phyloP scores from a whole-genome alignment of 2,797 vertebrate species.

The Acrossocheilus fasciatus region DNA sequence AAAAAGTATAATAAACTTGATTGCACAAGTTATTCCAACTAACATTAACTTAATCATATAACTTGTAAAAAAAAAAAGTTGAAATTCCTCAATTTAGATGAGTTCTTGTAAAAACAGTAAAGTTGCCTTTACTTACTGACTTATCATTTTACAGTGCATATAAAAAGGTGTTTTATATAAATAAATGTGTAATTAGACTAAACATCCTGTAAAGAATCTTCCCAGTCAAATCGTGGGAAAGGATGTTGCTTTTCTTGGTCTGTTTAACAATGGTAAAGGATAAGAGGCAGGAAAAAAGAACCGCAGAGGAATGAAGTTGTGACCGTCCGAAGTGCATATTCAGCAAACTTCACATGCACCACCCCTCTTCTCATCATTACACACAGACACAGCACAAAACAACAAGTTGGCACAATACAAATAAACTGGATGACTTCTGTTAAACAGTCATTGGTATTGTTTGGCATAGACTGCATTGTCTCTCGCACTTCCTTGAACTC shows the following conservation, averaged over 20 bases:
- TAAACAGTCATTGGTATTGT: neutral
- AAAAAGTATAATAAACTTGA: neutral
- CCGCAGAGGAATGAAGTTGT: constrained; percentile 46
- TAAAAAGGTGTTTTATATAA: neutral
- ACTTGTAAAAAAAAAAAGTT: neutral
- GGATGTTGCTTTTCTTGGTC: constrained; percentile 53
- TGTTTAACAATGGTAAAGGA: constrained; percentile 46
- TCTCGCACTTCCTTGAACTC: constrained; percentile 9
- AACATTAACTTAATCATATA: neutral
- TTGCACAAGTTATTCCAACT: neutral
- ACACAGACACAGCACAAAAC: constrained; percentile 36
- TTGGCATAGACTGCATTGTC: neutral
- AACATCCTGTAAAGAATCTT: constrained; percentile 39
- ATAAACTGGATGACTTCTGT: neutral
- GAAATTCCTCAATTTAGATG: neutral
- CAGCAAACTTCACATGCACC: constrained; percentile 69
- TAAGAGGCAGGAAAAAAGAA: constrained; percentile 38
- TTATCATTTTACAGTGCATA: neutral
- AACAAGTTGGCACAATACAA: constrained; percentile 9
- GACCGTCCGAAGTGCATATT: constrained; percentile 68
- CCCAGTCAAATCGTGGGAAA: constrained; percentile 52
- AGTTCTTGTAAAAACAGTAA: neutral
- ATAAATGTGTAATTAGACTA: neutral
- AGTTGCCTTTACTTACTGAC: neutral
- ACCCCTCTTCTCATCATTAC: constrained; percentile 53